A percentile compares a stretch with the other conserved stretches of the same genome.
These are phyloP conservation scores for Notothenia rossii DNA, from an alignment of 2,113 vertebrate species.

Conservation along the genomic window DNA sequence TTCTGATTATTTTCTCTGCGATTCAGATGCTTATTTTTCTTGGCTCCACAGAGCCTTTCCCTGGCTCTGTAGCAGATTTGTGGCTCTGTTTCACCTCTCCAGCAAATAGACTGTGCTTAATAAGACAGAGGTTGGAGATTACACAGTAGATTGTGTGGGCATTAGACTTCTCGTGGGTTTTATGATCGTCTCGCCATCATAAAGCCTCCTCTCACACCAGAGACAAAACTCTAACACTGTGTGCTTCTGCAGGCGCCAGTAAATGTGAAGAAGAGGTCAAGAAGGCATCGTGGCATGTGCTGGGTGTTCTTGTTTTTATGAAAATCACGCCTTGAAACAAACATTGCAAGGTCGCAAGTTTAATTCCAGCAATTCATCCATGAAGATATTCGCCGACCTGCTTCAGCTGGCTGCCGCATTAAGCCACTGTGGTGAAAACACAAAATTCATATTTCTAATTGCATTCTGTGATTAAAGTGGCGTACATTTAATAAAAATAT, in stretches of 20 bases:
- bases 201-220: conserved; percentile 49
- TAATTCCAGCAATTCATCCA: conserved; percentile 34
- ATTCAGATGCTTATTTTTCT: conserved; percentile 72
- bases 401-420: conserved; percentile 48
- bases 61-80: conserved; percentile 61
- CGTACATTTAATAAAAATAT: conserved; percentile 45
- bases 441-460: conserved; percentile 57
- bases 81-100: conserved; percentile 59
- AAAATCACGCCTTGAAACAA: conserved; percentile 23
- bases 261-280: conserved; percentile 65
- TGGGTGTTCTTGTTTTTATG: conserved; percentile 51
- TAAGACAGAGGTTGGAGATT: conserved; percentile 65
- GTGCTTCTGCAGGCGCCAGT: conserved; percentile 45
- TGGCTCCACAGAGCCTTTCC: conserved; percentile 53
- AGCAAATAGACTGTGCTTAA: conserved; percentile 57
- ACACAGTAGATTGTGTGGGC: conserved; percentile 57
- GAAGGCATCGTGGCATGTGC: conserved; percentile 21
- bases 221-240: conserved; percentile 40
- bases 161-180: conserved; percentile 57
- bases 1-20: conserved; percentile 70
- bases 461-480: conserved; percentile 34
- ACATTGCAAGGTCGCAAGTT: conserved; percentile 27
- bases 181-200: conserved; percentile 56
- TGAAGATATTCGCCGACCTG: conserved; percentile 38
- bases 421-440: conserved; percentile 30